phyloP scores from a whole-genome alignment of 2,888 invertebrate species.

The Dryococelus australis region DNA sequence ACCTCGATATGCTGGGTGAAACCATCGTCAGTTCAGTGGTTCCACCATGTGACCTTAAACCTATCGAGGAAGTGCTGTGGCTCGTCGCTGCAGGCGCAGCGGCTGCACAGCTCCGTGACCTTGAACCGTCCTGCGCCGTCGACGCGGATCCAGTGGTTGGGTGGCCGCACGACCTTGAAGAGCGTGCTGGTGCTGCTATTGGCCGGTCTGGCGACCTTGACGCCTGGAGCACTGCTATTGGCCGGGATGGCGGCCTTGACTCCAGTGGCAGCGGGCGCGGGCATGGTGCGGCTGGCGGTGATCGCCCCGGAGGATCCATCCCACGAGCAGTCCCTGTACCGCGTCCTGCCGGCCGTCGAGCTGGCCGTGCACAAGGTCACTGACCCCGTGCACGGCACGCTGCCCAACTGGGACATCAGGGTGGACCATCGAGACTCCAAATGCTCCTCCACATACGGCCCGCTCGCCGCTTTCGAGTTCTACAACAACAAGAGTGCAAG shows the following conservation, averaged over 20 bases:
- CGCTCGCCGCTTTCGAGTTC: constrained; percentile 80
- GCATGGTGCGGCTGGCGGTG: constrained; percentile 68
- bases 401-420: constrained; percentile 73
- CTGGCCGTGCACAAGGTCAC: constrained; percentile 72
- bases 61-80: neutral
- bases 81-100: too few relatives aligned
- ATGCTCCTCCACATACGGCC: constrained; percentile 79
- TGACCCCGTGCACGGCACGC: constrained; percentile 62
- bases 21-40: neutral
- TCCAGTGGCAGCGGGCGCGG: neutral
- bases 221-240: constrained; percentile 26
- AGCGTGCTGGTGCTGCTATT: constrained; percentile 33
- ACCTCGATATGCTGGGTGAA: neutral
- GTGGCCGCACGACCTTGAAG: neutral
- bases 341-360: constrained; percentile 74
- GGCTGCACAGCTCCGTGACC: constrained; percentile 22
- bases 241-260: constrained; percentile 30
- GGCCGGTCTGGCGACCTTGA: constrained; percentile 24
- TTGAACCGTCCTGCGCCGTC: constrained; percentile 32
- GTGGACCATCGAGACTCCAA: constrained; percentile 75
- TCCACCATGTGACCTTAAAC: neutral
- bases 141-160: constrained; percentile 29
- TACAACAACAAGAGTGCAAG: constrained; percentile 72
- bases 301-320: constrained; percentile 67
- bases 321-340: constrained; percentile 68